Percentiles rank a stretch among this genome's conserved stretches.
These are phyloP conservation scores for Proteles cristata DNA, from an alignment of 2,113 vertebrate genomes.

Conservation along the genomic window DNA sequence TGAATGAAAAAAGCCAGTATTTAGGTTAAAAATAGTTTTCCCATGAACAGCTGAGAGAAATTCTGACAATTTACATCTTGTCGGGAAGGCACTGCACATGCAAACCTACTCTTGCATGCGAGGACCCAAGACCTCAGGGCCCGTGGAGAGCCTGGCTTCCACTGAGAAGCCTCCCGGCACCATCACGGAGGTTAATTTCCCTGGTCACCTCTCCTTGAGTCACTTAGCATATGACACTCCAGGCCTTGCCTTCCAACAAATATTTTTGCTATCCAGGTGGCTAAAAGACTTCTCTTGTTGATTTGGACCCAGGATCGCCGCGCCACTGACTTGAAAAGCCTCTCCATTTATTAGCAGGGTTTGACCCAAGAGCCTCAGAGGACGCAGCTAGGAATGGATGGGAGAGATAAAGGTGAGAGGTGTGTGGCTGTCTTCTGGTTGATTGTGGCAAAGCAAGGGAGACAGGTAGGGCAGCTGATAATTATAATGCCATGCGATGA, in stretches of 20 bases:
- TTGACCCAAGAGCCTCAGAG: background rate
- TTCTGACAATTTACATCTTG: background rate
- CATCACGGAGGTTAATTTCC: background rate
- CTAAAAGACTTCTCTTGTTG: background rate
- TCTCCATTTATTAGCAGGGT: background rate
- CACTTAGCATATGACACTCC: background rate
- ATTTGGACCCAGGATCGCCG: background rate
- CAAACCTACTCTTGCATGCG: background rate
- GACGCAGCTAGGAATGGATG: background rate
- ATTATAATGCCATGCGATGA: fast-evolving
- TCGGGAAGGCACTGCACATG: no score
- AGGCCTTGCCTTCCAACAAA: background rate
- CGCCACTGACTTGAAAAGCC: background rate
- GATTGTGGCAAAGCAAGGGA: background rate
- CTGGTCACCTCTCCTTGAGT: background rate
- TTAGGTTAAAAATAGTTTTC: background rate
- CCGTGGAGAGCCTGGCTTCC: background rate
- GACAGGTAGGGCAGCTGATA: background rate
- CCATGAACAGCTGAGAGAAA: background rate
- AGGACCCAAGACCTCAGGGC: background rate
- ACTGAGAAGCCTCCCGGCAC: no score
- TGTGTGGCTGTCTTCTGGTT: background rate
- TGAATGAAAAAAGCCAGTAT: background rate
- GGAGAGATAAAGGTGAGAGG: background rate
- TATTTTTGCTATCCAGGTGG: background rate